Conservation (phyloP, 2,888 invertebrate species). For the Nemotelus pantherinus region DNA sequence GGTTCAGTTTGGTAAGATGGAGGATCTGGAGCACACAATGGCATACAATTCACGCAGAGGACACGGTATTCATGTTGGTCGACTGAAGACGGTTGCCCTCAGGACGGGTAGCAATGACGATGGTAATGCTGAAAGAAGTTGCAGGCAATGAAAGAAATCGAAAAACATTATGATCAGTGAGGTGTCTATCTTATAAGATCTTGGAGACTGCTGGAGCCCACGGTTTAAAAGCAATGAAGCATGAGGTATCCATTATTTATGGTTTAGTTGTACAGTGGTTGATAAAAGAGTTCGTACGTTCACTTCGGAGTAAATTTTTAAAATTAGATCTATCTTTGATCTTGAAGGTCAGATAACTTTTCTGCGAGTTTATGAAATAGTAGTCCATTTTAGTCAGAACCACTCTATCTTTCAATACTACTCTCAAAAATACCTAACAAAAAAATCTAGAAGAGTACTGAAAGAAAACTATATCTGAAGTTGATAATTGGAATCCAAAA, state of each 20-base stretch:
- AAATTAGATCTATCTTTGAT: neutral
- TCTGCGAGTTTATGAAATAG: too few species aligned
- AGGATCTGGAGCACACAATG: neutral
- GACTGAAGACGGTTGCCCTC: neutral
- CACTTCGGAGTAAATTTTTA: neutral
- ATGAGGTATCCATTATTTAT: conserved; percentile 9
- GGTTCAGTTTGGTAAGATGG: neutral
- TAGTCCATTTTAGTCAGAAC: too few species aligned
- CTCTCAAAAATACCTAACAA: too few species aligned
- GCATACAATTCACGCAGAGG: too few species aligned
- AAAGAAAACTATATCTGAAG: too few species aligned
- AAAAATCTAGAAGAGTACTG: too few species aligned
- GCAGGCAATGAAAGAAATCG: conserved; percentile 33
- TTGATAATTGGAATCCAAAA: neutral
- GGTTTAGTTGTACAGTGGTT: neutral
- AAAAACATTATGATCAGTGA: conserved; percentile 34
- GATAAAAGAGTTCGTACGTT: neutral
- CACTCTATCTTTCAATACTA: too few species aligned
- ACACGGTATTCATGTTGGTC: neutral
- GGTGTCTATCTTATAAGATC: conserved; percentile 32
- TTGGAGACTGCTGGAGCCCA: conserved; percentile 12
- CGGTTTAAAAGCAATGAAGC: conserved; percentile 1
- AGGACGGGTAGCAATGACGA: neutral
- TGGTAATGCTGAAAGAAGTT: conserved; percentile 4
- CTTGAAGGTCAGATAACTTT: too few species aligned